phyloP scores from a whole-genome alignment of 1,140 invertebrate species.

The Drosophila ironensis region DNA sequence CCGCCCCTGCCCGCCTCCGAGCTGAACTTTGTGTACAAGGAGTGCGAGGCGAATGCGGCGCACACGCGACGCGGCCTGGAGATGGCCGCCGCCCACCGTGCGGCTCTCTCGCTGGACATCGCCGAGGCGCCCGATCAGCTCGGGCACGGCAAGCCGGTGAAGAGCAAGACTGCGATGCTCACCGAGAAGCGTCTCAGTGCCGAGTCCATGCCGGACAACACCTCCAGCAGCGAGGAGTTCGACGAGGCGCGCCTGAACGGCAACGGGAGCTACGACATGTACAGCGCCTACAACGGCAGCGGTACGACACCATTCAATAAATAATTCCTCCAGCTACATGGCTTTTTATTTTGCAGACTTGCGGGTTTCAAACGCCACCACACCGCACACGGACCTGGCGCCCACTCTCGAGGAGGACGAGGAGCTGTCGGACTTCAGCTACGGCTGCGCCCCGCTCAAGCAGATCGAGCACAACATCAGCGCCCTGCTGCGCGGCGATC shows the following conservation, averaged over 20 bases:
- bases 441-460: constrained; percentile 82
- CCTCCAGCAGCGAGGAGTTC: constrained; percentile 68
- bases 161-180: constrained; percentile 64
- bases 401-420: constrained; percentile 86
- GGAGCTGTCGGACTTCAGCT: constrained; percentile 83
- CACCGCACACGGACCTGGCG: constrained; percentile 82
- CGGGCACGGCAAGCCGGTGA: constrained; percentile 35
- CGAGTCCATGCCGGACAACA: constrained; percentile 72
- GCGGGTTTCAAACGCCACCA: constrained; percentile 65
- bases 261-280: constrained; percentile 54
- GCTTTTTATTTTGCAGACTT: constrained; percentile 29
- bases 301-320: constrained; percentile 62
- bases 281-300: constrained; percentile 78
- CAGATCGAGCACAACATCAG: constrained; percentile 86
- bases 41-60: constrained; percentile 47
- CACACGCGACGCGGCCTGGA: constrained; percentile 59
- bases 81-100: constrained; percentile 53
- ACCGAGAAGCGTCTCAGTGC: constrained; percentile 67
- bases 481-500: constrained; percentile 84
- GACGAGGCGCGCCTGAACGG: constrained; percentile 65
- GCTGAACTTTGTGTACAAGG: constrained; percentile 60
- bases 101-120: constrained; percentile 64
- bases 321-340: neutral
- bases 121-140: constrained; percentile 58
- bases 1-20: constrained; percentile 41